Conservation (phyloP, 2,888 invertebrate genomes). For the Caenorhabditis sp. region DNA sequence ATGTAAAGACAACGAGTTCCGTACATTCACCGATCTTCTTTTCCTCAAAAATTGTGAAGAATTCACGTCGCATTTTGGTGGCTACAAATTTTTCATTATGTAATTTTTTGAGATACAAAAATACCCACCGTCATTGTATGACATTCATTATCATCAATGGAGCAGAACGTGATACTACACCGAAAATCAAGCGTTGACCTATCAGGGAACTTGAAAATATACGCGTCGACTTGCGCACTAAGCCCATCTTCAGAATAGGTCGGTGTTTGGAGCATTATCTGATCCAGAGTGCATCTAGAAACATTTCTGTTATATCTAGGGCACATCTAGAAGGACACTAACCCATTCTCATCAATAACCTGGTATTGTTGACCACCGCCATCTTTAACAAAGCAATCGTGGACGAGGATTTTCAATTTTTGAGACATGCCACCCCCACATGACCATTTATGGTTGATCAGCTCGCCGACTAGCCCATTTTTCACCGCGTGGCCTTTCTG, state of each 20-base stretch:
- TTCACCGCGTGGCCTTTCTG: conserved; percentile 22
- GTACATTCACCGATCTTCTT: conserved; percentile 5
- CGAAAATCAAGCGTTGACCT: conserved; percentile 53
- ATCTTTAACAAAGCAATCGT: conserved; percentile 67
- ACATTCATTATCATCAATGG: conserved; percentile 57
- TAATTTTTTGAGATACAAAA: neutral
- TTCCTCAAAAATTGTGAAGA: conserved; percentile 11
- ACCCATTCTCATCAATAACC: conserved; percentile 64
- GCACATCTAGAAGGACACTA: no score
- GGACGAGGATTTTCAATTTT: conserved; percentile 52
- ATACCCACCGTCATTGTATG: conserved; percentile 52
- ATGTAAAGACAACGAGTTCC: conserved; percentile 49
- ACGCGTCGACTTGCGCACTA: conserved; percentile 57
- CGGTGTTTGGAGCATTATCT: conserved; percentile 61
- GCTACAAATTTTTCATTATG: conserved; percentile 43
- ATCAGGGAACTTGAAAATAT: conserved; percentile 68
- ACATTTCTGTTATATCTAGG: neutral
- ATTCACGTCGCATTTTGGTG: conserved; percentile 54
- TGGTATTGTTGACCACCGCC: conserved; percentile 59
- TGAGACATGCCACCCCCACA: conserved; percentile 41
- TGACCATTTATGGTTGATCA: conserved; percentile 59
- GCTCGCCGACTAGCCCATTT: conserved; percentile 55
- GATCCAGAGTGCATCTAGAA: conserved; percentile 61
- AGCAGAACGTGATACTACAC: conserved; percentile 64
- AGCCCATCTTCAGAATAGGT: conserved; percentile 49